Conservation (phyloP, 2,888 invertebrate genomes). For the Troides aeacus region DNA sequence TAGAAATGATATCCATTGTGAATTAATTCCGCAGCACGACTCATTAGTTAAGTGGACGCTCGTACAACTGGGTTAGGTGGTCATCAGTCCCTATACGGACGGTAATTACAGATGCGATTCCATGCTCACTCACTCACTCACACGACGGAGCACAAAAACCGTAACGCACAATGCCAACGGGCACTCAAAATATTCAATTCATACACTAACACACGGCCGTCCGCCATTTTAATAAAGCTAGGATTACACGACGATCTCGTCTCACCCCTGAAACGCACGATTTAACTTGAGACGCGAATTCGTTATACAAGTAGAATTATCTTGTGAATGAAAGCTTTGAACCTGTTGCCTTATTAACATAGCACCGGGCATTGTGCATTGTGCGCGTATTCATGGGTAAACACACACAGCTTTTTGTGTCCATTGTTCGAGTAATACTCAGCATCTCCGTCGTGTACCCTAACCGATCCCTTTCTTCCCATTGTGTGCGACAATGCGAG, state of each 20-base stretch:
- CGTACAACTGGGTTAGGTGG: conserved; percentile 1
- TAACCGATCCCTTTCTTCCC: conserved; percentile 63
- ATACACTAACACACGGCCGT: conserved; percentile 16
- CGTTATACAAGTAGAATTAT: conserved; percentile 77
- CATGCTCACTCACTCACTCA: background rate
- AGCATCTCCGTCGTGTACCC: conserved; percentile 68
- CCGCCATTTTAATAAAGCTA: conserved; percentile 32
- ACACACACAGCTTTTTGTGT: conserved; percentile 75
- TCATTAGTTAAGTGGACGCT: background rate
- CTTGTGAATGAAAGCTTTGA: conserved; percentile 70
- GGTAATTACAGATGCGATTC: background rate
- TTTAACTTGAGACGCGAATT: conserved; percentile 78
- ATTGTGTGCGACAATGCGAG: conserved; percentile 60
- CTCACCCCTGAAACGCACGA: conserved; percentile 68
- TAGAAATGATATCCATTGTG: background rate
- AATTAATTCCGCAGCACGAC: background rate
- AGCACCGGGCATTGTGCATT: conserved; percentile 68
- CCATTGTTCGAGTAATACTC: conserved; percentile 74
- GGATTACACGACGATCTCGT: conserved; percentile 57
- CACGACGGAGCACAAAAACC: background rate
- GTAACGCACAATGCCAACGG: background rate
- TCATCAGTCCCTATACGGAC: background rate
- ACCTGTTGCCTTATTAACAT: conserved; percentile 76
- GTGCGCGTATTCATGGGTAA: conserved; percentile 78
- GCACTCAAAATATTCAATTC: conserved; percentile 6